Evolutionary conservation across 2,113 vertebrate species (phyloP).

Genomic region (Deroptyus accipitrinus): DNA sequence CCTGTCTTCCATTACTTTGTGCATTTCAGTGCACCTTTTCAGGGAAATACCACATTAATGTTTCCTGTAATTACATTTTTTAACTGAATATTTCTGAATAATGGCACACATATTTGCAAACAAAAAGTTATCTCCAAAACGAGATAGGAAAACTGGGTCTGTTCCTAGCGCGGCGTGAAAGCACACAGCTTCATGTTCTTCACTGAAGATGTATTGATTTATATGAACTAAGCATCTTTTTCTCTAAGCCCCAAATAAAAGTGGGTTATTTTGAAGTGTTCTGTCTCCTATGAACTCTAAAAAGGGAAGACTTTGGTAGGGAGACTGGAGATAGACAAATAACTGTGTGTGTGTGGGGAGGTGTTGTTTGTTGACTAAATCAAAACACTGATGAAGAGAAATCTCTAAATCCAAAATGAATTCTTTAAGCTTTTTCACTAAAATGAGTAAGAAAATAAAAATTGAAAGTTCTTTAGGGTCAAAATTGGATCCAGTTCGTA

Average conservation of each 20-base stretch:
- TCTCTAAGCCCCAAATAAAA: neutral
- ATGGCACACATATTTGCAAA: neutral
- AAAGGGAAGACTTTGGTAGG: neutral
- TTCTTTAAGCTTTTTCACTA: neutral
- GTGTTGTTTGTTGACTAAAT: neutral
- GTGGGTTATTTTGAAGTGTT: neutral
- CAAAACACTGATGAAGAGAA: neutral
- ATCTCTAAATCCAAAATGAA: neutral
- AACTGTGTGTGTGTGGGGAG: neutral
- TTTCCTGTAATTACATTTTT: neutral
- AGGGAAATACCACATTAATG: neutral
- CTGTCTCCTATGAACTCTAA: neutral
- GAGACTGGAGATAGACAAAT: neutral
- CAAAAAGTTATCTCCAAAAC: neutral
- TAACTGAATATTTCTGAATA: neutral
- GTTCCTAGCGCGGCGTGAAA: neutral
- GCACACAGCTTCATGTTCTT: neutral
- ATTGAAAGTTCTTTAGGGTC: neutral
- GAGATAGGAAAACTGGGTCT: neutral
- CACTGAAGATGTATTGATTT: conserved; percentile 27
- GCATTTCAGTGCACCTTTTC: neutral
- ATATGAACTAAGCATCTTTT: neutral
- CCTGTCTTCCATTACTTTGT: neutral
- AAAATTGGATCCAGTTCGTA: neutral
- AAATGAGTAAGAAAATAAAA: neutral